These are phyloP conservation scores for Mergus octosetaceus DNA, from an alignment of 2,797 vertebrate species.

Conservation along the genomic window DNA sequence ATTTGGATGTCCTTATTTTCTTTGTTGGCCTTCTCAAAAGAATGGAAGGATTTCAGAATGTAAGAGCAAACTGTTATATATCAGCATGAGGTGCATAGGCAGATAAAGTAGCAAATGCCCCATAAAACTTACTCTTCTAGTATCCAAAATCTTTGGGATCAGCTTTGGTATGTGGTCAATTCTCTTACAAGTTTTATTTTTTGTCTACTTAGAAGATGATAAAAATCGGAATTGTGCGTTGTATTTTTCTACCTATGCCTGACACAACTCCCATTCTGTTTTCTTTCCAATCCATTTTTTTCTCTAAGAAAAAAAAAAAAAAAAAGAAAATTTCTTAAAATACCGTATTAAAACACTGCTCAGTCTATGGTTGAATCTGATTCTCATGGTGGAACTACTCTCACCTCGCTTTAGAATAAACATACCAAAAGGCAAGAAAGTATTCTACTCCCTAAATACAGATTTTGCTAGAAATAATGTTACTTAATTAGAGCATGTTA, in stretches of 20 bases:
- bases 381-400: background rate
- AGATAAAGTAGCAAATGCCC: background rate
- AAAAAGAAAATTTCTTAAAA: background rate
- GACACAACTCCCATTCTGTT: background rate
- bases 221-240: background rate
- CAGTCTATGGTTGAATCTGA: background rate
- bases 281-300: background rate
- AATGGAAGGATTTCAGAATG: background rate
- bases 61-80: background rate
- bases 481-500: slow-evolving; percentile 2
- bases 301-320: background rate
- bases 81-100: background rate
- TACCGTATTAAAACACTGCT: background rate
- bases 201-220: background rate
- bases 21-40: background rate
- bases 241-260: background rate
- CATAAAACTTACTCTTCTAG: background rate
- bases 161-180: background rate
- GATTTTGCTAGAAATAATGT: slow-evolving; percentile 1
- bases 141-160: background rate
- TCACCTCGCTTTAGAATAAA: background rate
- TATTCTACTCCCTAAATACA: background rate
- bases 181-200: background rate
- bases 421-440: background rate
- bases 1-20: background rate